Evolutionary conservation across 2,113 vertebrate genomes (phyloP).

Genomic region (Prunella himalayana): DNA sequence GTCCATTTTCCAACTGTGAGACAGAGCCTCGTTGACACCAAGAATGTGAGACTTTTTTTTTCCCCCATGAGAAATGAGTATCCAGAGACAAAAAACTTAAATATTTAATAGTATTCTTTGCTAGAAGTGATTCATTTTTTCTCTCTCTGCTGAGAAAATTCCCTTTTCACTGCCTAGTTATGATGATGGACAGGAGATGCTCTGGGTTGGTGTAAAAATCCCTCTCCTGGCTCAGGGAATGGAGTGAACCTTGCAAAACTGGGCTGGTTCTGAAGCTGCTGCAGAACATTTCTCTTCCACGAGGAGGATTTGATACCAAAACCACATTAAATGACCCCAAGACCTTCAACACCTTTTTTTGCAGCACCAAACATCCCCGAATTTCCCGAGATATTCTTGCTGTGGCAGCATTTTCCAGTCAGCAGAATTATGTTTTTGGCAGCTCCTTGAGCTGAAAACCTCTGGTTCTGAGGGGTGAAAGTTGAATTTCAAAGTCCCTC

Average conservation of each 20-base stretch:
- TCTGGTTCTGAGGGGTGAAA: neutral
- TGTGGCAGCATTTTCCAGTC: neutral
- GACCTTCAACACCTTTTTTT: neutral
- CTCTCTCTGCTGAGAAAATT: neutral
- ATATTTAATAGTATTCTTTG: neutral
- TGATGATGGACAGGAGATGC: neutral
- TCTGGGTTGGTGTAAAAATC: neutral
- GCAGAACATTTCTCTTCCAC: neutral
- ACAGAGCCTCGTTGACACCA: neutral
- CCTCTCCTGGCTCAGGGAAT: neutral
- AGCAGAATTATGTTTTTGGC: fast-evolving
- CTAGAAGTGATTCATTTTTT: neutral
- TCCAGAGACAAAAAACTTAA: neutral
- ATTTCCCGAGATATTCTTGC: neutral
- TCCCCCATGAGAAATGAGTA: neutral
- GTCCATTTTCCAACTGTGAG: neutral
- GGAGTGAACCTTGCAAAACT: neutral
- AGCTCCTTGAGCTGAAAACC: neutral
- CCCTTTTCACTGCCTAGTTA: fast-evolving
- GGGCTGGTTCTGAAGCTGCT: neutral
- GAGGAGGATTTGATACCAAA: neutral
- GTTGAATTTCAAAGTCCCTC: neutral
- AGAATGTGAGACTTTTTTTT: neutral
- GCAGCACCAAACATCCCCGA: fast-evolving
- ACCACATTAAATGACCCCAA: neutral